Percentiles rank a stretch among this genome's conserved stretches.
phyloP scores from a whole-genome alignment of 2,113 vertebrate genomes.

The Sciurus niger region DNA sequence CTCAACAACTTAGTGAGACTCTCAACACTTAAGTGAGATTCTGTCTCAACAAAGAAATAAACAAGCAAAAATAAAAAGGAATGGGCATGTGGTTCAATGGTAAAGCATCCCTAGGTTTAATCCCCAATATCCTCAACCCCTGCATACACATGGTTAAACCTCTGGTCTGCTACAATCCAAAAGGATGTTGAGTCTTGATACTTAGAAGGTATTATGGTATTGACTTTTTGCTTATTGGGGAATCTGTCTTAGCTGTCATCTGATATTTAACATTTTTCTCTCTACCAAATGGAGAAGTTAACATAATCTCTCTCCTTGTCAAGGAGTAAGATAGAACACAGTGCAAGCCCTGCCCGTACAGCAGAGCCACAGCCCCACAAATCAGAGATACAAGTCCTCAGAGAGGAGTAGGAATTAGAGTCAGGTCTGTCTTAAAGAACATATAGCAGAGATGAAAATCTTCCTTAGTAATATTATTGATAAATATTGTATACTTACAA shows the following conservation, averaged over 20 bases:
- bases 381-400: neutral
- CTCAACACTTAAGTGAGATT: too few relatives aligned
- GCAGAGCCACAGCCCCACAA: neutral
- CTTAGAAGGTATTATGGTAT: neutral
- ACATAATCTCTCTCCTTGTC: neutral
- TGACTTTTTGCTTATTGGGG: neutral
- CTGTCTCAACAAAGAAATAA: too few relatives aligned
- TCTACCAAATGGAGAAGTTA: neutral
- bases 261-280: neutral
- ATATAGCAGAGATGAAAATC: neutral
- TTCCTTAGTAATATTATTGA: neutral
- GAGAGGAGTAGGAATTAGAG: neutral
- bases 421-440: neutral
- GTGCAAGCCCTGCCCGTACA: neutral
- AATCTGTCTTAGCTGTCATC: conserved; percentile 22
- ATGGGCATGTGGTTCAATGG: too few relatives aligned
- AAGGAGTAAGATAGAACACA: neutral
- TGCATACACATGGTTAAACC: neutral
- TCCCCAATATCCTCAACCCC: too few relatives aligned
- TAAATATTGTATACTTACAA: neutral
- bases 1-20: too few relatives aligned
- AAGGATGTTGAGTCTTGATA: conserved; percentile 39
- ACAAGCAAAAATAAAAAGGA: too few relatives aligned
- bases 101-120: too few relatives aligned
- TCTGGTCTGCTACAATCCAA: neutral